Evolutionary conservation across 37 sponge, comb jelly and placozoan genomes (phyloP).

Genomic region (Chondrilla cf. caribensis): DNA sequence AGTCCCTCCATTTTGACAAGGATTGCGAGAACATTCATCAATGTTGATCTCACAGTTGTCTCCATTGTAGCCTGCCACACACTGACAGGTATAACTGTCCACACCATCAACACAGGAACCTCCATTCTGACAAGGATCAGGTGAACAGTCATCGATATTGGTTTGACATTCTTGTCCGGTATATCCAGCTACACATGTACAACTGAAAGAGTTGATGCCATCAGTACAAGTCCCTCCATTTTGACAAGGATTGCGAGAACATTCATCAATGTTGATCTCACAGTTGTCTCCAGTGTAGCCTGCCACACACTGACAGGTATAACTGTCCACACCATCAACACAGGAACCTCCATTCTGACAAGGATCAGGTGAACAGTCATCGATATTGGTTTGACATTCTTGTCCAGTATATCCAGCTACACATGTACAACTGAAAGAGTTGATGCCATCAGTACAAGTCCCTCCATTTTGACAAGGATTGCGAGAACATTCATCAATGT

Average conservation of each 20-base stretch:
- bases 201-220: background rate
- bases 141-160: constrained; percentile 11
- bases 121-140: constrained; percentile 13
- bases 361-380: constrained; percentile 14
- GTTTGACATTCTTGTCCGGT: background rate
- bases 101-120: constrained; percentile 9
- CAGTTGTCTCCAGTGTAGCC: constrained; percentile 27
- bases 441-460: no score
- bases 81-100: background rate
- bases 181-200: constrained; percentile 19
- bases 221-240: constrained; percentile 26
- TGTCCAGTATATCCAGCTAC: no score
- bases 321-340: constrained; percentile 20
- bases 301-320: background rate
- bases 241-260: constrained; percentile 1
- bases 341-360: constrained; percentile 25
- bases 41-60: constrained; percentile 15
- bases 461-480: no score
- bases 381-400: no score
- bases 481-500: no score
- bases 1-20: constrained; percentile 8
- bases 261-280: constrained; percentile 24
- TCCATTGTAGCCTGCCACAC: constrained; percentile 19
- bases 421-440: no score
- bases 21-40: constrained; percentile 19